A percentile compares a stretch with the other conserved stretches of the same genome.
Evolutionary conservation across 1,140 invertebrate genomes (phyloP).

Genomic region (Medauroidea extradentata): DNA sequence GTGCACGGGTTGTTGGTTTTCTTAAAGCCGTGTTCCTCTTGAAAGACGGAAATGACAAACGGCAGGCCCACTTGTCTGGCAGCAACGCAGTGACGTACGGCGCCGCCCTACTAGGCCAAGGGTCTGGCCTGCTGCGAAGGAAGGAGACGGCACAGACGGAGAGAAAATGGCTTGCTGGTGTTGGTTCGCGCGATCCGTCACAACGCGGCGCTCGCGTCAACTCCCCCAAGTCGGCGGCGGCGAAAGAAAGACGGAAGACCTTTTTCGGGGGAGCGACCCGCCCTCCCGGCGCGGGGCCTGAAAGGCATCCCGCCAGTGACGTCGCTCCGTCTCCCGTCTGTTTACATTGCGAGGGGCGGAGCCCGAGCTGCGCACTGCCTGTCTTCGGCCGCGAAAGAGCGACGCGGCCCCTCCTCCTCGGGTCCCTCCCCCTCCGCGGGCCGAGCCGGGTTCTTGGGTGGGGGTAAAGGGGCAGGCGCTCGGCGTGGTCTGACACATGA

Average conservation of each 20-base stretch:
- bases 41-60: too few species aligned
- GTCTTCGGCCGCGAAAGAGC: background rate
- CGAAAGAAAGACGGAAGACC: too few species aligned
- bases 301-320: constrained; percentile 1
- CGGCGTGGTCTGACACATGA: background rate
- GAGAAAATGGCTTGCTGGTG: constrained; percentile 6
- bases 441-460: background rate
- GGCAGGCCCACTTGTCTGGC: too few species aligned
- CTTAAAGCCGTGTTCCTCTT: too few species aligned
- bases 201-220: constrained; percentile 1
- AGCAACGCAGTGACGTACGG: too few species aligned
- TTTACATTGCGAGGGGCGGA: constrained; percentile 1
- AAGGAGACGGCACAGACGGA: background rate
- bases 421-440: background rate
- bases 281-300: background rate
- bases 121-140: background rate
- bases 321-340: constrained; percentile 1
- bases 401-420: constrained; percentile 29
- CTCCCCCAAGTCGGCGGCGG: background rate
- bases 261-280: background rate
- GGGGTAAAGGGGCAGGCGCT: background rate
- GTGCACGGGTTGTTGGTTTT: too few species aligned
- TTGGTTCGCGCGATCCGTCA: constrained; percentile 10
- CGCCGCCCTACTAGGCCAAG: too few species aligned
- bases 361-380: constrained; percentile 10